Evolutionary conservation across 2,888 invertebrate species (phyloP).

Genomic region (Pycnomerus fuliginosus): DNA sequence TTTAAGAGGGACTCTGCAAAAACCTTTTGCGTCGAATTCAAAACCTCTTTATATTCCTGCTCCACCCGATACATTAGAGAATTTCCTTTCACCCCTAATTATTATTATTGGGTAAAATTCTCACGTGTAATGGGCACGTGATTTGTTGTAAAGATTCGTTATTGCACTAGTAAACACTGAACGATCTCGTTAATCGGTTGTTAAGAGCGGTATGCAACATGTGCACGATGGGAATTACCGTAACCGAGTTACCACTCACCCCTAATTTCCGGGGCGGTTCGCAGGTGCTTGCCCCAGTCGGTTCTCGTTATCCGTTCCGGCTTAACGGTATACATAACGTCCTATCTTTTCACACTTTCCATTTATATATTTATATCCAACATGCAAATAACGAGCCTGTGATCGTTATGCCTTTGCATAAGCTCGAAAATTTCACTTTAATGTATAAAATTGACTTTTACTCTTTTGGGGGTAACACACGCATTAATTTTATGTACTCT

Average conservation of each 20-base stretch:
- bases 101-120: too few species aligned
- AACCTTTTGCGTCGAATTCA: too few species aligned
- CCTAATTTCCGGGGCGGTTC: slow-evolving; percentile 41
- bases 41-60: too few species aligned
- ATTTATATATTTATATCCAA: slow-evolving; percentile 23
- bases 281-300: slow-evolving; percentile 39
- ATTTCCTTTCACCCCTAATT: too few species aligned
- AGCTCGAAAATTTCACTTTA: background rate
- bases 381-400: slow-evolving; percentile 17
- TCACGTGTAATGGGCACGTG: slow-evolving; percentile 1
- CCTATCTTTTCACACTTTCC: slow-evolving; percentile 21
- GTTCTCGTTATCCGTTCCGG: slow-evolving; percentile 36
- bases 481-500: too few species aligned
- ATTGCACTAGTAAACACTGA: slow-evolving; percentile 13
- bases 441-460: background rate
- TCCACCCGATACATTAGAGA: too few species aligned
- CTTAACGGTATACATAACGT: slow-evolving; percentile 6
- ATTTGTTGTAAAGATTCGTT: slow-evolving; percentile 17
- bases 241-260: slow-evolving; percentile 34
- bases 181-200: slow-evolving; percentile 23
- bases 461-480: background rate
- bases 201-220: slow-evolving; percentile 33
- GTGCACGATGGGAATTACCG: slow-evolving; percentile 32
- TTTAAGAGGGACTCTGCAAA: too few species aligned
- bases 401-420: slow-evolving; percentile 18